phyloP scores from a whole-genome alignment of 2,113 vertebrate species.

The Antigone vipio region DNA sequence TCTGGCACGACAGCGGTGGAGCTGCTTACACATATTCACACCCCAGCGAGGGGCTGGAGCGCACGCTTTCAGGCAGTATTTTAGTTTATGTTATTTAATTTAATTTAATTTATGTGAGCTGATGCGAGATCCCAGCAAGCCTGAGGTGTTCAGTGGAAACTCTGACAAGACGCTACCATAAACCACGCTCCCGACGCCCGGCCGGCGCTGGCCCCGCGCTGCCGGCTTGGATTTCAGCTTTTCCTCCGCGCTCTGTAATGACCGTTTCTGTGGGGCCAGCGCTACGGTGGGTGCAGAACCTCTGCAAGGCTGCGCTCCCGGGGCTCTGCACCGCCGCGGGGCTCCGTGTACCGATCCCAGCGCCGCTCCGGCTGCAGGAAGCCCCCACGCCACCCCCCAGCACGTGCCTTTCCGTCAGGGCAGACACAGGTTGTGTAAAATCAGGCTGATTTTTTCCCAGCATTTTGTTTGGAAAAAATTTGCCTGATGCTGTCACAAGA shows the following conservation, averaged over 20 bases:
- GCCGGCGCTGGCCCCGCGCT: neutral
- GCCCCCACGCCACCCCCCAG: neutral
- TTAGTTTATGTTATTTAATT: neutral
- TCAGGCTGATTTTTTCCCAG: neutral
- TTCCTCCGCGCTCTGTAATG: neutral
- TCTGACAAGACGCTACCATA: neutral
- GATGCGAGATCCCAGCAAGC: neutral
- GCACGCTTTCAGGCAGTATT: neutral
- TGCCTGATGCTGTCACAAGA: neutral
- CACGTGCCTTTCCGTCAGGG: neutral
- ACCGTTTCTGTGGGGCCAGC: neutral
- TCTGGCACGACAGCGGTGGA: fast-evolving
- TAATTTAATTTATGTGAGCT: neutral
- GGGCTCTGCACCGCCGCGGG: neutral
- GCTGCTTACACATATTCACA: neutral
- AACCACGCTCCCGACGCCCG: neutral
- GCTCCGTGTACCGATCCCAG: neutral
- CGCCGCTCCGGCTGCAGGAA: neutral
- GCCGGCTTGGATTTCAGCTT: neutral
- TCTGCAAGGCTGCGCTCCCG: neutral
- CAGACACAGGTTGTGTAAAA: neutral
- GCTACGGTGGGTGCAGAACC: neutral
- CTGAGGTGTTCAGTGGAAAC: slow-evolving; percentile 37
- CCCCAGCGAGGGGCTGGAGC: neutral
- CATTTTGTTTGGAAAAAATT: slow-evolving; percentile 12